phyloP scores from a whole-genome alignment of 1,140 invertebrate genomes.

The Diuraphis noxia region DNA sequence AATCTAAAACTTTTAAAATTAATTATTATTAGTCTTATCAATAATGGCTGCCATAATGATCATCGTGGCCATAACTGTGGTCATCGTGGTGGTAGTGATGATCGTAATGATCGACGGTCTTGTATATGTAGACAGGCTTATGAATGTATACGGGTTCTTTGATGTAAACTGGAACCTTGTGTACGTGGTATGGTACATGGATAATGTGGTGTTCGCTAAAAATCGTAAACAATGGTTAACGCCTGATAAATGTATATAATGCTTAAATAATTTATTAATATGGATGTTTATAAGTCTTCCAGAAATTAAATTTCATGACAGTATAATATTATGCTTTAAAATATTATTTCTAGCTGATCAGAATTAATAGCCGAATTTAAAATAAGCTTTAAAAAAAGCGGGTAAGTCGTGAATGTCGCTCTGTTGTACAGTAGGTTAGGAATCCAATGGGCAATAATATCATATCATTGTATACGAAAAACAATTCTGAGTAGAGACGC shows the following conservation, averaged over 20 bases:
- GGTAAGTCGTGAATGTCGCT: too few species aligned
- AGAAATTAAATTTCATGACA: neutral
- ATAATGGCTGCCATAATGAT: constrained; percentile 34
- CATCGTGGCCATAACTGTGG: neutral
- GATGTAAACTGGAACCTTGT: constrained; percentile 40
- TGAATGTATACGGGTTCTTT: constrained; percentile 52
- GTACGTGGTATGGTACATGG: constrained; percentile 48
- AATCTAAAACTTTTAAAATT: neutral
- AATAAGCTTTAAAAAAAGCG: neutral
- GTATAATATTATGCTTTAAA: neutral
- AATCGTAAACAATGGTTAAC: neutral
- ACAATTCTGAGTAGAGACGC: too few species aligned
- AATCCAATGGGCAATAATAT: too few species aligned
- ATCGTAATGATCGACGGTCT: constrained; percentile 41
- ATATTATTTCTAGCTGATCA: neutral
- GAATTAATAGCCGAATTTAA: neutral
- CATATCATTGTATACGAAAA: too few species aligned
- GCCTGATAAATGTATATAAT: neutral
- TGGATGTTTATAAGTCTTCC: neutral
- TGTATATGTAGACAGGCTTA: constrained; percentile 46
- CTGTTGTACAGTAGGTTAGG: too few species aligned
- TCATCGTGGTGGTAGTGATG: constrained; percentile 29
- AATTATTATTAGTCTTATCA: neutral
- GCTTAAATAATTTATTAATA: neutral
- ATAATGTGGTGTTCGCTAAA: constrained; percentile 48